These are phyloP conservation scores for Acridotheres tristis DNA, from an alignment of 2,797 vertebrate genomes.

Conservation along the genomic window DNA sequence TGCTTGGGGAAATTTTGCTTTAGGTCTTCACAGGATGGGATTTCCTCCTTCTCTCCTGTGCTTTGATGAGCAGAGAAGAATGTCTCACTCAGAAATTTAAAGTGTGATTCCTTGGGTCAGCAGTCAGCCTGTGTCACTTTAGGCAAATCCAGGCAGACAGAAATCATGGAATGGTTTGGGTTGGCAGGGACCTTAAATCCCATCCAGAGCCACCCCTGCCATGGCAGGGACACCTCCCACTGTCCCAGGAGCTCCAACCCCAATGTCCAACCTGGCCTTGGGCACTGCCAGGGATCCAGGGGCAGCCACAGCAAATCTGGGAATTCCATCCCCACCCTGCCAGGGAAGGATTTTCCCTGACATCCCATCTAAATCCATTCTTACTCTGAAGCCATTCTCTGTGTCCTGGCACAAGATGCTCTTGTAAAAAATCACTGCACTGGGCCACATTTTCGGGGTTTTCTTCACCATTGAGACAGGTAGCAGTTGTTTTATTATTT, in stretches of 20 bases:
- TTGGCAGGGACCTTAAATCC: fast-evolving
- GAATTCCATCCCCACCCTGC: not conserved
- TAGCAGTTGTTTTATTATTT: not conserved
- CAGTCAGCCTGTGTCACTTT: not conserved
- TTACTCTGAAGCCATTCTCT: not conserved
- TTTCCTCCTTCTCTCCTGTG: not conserved
- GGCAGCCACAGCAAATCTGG: not conserved
- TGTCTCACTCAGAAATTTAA: not conserved
- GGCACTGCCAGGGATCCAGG: not conserved
- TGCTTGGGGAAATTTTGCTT: not conserved
- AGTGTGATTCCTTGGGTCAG: not conserved
- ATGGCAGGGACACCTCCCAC: not conserved
- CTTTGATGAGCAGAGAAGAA: not conserved
- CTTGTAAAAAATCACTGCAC: not conserved
- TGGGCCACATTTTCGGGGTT: not conserved
- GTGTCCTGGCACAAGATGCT: not conserved
- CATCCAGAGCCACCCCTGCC: fast-evolving
- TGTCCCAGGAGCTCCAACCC: not conserved
- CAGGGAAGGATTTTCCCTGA: not conserved
- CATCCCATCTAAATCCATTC: too few species aligned
- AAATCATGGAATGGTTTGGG: not conserved
- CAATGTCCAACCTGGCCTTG: not conserved
- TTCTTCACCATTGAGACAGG: not conserved
- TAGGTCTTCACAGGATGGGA: fast-evolving
- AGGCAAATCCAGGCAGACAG: not conserved